Conservation (phyloP, 1,140 invertebrate species). For the Pseudomyrmex sp. region DNA sequence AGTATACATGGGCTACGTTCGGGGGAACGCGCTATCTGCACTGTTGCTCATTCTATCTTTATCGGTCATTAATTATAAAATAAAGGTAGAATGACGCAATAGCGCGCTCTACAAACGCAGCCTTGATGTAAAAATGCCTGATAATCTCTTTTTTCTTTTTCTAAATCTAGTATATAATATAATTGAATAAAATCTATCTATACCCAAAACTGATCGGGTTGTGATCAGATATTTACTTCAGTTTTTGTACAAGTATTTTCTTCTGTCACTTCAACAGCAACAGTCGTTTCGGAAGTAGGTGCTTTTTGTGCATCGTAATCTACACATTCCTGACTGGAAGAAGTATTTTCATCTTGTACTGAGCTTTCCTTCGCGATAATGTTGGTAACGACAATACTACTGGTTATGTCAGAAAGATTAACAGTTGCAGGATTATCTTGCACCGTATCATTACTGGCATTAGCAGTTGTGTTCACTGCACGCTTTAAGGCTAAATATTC, state of each 20-base stretch:
- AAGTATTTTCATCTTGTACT: slow-evolving; percentile 32
- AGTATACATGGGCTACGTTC: too few species aligned
- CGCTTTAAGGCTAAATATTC: slow-evolving; percentile 83
- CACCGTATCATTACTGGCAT: not conserved
- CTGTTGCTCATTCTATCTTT: too few species aligned
- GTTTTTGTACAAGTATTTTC: not conserved
- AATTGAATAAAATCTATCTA: not conserved
- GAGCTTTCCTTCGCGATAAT: not conserved
- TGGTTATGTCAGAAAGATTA: not conserved
- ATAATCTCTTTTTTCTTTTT: too few species aligned
- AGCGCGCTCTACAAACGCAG: too few species aligned
- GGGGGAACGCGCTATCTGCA: too few species aligned
- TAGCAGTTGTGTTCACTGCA: slow-evolving; percentile 10
- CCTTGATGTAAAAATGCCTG: too few species aligned
- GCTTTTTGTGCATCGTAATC: not conserved
- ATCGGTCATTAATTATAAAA: too few species aligned
- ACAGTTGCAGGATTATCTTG: slow-evolving; percentile 18
- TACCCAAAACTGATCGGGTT: slow-evolving; percentile 16
- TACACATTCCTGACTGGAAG: slow-evolving; percentile 17
- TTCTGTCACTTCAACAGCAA: not conserved
- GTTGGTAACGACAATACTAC: not conserved
- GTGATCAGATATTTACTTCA: not conserved
- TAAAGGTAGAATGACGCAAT: too few species aligned
- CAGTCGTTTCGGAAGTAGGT: not conserved
- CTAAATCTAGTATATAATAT: not conserved